Base-by-base conservation (phyloP, 1,140 invertebrate genomes). In the Aphelenchoides besseyi region DNA sequence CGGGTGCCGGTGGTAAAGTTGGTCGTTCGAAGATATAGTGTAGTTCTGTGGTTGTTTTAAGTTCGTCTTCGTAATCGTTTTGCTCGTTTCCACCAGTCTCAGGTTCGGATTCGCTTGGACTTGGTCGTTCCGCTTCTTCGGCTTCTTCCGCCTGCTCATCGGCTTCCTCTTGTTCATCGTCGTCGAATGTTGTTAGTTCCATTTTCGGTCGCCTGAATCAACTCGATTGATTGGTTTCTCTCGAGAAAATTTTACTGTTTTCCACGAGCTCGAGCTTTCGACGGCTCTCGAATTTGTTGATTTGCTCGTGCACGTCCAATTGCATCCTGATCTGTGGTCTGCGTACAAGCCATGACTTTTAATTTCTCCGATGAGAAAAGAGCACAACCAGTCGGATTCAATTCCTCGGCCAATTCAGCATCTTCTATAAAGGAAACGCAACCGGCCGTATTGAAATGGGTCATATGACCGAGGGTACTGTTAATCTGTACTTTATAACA, bases 21-120 rank as follows among this genome's bases (percentile, higher is more conserved):
- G 82, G 80, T 28, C 71, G 69, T 54, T 84, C 69, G 68, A 82
- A 84, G 55, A 83, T 82, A 70, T 78, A 83, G 53, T 84, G 70
- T 37, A 71, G 79, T 32, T 79, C 67, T 28, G 81, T 68, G 16
- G 30, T 69, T 23, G 68, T 54, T n/a, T 70, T 63, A 26, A 23
- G 28, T 55, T 68, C 61, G 12, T 30, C 41, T 23, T 76, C 63
- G 29, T 68, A 62, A 63, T 69, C 71, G 8, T 72, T 26, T n/a
- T 74, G 70, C 12, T 77, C 32, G 23, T 74, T 69, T 29, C 70
- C 52, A 16, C 66, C 59, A 30, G 75, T 70, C 16, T 74, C 69
- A n/a, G 62, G 68, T 66, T 78, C 78, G 18, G 67, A 62, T 52
- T 78, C 77, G 54, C 41, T 54, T 52, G 52, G 36, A 29, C 71